A percentile compares a stretch with the other conserved stretches of the same genome.
These are phyloP conservation scores for Chelon auratus DNA, from an alignment of 2,797 vertebrate species.

Conservation along the genomic window DNA sequence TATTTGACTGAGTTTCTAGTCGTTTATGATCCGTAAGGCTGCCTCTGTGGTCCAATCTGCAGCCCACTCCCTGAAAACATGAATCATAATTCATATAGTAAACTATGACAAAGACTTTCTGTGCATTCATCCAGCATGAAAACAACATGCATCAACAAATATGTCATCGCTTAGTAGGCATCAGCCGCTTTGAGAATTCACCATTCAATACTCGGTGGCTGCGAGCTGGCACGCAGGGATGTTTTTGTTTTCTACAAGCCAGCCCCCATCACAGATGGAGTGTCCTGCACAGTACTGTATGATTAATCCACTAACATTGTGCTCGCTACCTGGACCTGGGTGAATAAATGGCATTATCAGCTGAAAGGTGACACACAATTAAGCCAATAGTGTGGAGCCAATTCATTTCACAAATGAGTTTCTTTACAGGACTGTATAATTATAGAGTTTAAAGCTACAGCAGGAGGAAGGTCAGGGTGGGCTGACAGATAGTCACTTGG, in stretches of 20 bases:
- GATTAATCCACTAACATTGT: constrained; percentile 3
- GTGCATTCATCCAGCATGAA: constrained; percentile 46
- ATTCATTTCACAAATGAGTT: constrained; percentile 59
- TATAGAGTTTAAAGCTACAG: constrained; percentile 42
- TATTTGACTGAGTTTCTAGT: constrained; percentile 37
- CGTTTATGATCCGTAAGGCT: constrained; percentile 34
- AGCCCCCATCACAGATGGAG: constrained; percentile 20
- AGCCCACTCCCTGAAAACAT: constrained; percentile 45
- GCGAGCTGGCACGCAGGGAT: constrained; percentile 15
- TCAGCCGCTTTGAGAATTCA: constrained; percentile 28
- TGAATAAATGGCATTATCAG: constrained; percentile 36
- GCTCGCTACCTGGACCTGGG: constrained; percentile 12
- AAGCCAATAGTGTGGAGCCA: constrained; percentile 26
- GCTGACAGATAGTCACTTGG: constrained; percentile 35
- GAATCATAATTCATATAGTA: constrained; percentile 59
- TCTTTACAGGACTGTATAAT: constrained; percentile 44
- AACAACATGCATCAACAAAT: constrained; percentile 46
- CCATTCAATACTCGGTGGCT: constrained; percentile 14
- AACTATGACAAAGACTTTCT: constrained; percentile 63
- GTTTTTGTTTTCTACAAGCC: constrained; percentile 34
- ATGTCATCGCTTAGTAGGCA: constrained; percentile 45
- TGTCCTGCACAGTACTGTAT: not conserved
- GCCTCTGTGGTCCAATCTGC: constrained; percentile 34
- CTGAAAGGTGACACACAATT: constrained; percentile 22
- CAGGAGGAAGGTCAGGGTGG: constrained; percentile 28